Conservation (phyloP, 2,888 invertebrate genomes). For the Oxyteleia sp. region DNA sequence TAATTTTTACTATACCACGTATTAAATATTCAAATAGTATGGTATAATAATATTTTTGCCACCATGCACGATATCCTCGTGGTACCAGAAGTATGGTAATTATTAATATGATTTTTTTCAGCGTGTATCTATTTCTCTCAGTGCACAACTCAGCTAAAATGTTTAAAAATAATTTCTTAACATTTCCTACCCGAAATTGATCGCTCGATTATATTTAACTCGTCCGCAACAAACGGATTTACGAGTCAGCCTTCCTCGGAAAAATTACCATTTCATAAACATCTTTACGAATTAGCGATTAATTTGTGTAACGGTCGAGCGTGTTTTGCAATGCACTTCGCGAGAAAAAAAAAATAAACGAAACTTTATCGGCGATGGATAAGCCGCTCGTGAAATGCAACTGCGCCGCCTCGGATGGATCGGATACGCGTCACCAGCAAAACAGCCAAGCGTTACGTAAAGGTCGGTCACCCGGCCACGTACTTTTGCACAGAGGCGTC, state of each 20-base stretch:
- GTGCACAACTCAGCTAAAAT: no score
- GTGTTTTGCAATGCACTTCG: not conserved
- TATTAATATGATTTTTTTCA: no score
- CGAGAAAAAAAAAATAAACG: slow-evolving; percentile 20
- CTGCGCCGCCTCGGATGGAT: slow-evolving; percentile 75
- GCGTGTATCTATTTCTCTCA: no score
- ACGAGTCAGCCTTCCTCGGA: not conserved
- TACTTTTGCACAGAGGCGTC: slow-evolving; percentile 75
- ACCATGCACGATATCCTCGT: no score
- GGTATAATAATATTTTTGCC: no score
- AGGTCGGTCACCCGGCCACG: slow-evolving; percentile 87
- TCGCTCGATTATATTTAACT: not conserved
- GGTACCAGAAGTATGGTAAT: no score
- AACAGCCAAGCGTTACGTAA: slow-evolving; percentile 86
- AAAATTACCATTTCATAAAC: not conserved
- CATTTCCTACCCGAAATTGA: not conserved
- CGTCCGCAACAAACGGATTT: not conserved
- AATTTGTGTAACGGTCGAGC: not conserved
- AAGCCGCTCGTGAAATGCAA: slow-evolving; percentile 64
- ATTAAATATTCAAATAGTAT: no score
- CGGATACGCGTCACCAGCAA: slow-evolving; percentile 80
- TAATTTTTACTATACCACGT: no score
- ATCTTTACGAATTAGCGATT: not conserved
- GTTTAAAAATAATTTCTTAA: not conserved
- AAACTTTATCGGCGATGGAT: slow-evolving; percentile 47